phyloP scores from a whole-genome alignment of 1,140 invertebrate genomes.

The Drosophila malerkotliana region DNA sequence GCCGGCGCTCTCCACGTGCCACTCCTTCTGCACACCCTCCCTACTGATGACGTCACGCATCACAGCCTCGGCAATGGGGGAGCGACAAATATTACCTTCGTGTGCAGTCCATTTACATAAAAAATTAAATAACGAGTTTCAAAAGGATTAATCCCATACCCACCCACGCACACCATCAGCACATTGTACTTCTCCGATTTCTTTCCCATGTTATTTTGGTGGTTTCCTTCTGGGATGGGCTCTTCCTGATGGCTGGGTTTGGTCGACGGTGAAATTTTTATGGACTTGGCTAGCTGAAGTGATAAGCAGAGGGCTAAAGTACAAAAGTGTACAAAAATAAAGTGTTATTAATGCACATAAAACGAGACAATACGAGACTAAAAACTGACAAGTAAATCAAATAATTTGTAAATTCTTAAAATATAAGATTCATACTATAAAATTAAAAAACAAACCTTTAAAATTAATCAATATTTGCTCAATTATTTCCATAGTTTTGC shows the following conservation, averaged over 20 bases:
- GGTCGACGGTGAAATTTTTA: not conserved
- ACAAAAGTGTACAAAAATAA: constrained; percentile 25
- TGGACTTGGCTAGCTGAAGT: too few relatives aligned
- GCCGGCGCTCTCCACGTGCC: constrained; percentile 95
- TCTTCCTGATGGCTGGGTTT: not conserved
- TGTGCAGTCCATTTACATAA: constrained; percentile 22
- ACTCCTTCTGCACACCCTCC: constrained; percentile 86
- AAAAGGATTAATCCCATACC: constrained; percentile 23
- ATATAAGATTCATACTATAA: too few relatives aligned
- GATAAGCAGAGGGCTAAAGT: not conserved
- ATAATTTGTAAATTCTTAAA: not conserved
- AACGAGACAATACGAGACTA: not conserved
- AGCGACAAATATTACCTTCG: constrained; percentile 94
- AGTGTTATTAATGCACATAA: not conserved
- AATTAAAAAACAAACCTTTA: too few relatives aligned
- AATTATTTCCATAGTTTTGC: too few relatives aligned
- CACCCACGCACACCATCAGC: constrained; percentile 85
- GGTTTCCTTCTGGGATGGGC: constrained; percentile 7
- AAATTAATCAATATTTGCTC: too few relatives aligned
- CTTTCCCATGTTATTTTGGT: constrained; percentile 8
- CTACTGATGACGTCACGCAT: constrained; percentile 91
- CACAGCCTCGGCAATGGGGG: constrained; percentile 96
- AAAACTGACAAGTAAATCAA: not conserved
- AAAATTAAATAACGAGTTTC: constrained; percentile 24
- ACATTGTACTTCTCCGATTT: constrained; percentile 32